These are phyloP conservation scores for Gortyna flavago DNA, from an alignment of 2,888 invertebrate species.

Conservation along the genomic window DNA sequence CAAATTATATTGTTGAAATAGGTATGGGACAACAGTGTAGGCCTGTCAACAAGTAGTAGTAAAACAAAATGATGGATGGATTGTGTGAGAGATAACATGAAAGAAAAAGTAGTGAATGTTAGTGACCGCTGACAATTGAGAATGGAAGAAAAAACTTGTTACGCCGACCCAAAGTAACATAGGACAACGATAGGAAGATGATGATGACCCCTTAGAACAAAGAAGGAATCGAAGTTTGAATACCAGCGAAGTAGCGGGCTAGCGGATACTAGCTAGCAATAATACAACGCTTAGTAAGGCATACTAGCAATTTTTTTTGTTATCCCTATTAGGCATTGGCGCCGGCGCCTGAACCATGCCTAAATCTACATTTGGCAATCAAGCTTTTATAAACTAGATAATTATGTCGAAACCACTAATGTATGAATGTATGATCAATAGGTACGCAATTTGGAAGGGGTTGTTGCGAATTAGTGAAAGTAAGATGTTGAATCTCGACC, in stretches of 20 bases:
- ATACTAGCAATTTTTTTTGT: not conserved
- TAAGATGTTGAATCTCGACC: conserved; percentile 24
- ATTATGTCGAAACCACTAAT: conserved; percentile 26
- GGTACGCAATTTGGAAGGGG: conserved; percentile 19
- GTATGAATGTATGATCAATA: not conserved
- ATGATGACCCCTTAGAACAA: not conserved
- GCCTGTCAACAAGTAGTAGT: too few species aligned
- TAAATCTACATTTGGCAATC: conserved; percentile 1
- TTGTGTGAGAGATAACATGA: too few species aligned
- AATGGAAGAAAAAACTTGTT: not conserved
- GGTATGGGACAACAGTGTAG: too few species aligned
- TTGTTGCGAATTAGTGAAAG: conserved; percentile 56
- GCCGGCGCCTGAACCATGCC: not conserved
- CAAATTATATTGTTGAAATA: too few species aligned
- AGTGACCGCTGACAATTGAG: too few species aligned
- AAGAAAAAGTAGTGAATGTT: too few species aligned
- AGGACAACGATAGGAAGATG: not conserved
- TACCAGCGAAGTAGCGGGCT: not conserved
- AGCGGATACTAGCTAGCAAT: not conserved
- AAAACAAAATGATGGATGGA: too few species aligned
- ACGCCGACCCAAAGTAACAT: not conserved
- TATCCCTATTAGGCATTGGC: conserved; percentile 10
- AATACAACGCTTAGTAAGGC: not conserved
- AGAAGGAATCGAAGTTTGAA: not conserved
- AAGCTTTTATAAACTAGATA: conserved; percentile 21